phyloP scores from a whole-genome alignment of 2,797 vertebrate species.

The Trichosurus vulpecula region DNA sequence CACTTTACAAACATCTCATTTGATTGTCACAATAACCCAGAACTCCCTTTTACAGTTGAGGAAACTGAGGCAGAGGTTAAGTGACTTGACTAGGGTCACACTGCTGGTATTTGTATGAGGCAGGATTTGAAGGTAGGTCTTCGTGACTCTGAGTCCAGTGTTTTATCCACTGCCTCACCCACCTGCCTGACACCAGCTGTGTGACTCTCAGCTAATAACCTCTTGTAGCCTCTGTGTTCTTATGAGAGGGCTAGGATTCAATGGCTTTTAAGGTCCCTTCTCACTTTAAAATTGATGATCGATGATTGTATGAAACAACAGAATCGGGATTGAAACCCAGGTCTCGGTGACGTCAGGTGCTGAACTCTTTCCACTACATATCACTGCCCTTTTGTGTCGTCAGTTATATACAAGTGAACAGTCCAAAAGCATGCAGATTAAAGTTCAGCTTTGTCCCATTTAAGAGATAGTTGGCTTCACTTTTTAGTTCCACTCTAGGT shows the following conservation, averaged over 20 bases:
- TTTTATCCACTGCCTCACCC: background rate
- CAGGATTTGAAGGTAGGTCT: background rate
- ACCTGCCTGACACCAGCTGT: background rate
- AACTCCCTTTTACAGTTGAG: background rate
- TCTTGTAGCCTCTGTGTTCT: background rate
- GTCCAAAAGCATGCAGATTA: background rate
- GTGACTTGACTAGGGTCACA: background rate
- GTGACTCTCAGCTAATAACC: background rate
- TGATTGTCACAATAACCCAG: background rate
- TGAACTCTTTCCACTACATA: background rate
- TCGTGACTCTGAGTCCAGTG: background rate
- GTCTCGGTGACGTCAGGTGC: too few species aligned
- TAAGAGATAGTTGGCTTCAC: background rate
- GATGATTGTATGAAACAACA: background rate
- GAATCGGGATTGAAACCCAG: too few species aligned
- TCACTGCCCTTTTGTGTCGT: background rate
- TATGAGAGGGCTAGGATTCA: background rate
- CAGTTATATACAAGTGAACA: background rate
- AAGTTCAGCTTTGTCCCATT: background rate
- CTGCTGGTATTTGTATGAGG: background rate
- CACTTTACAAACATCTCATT: background rate
- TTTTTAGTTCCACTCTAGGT: background rate
- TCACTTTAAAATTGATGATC: background rate
- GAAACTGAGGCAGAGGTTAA: background rate
- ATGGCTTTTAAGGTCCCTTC: background rate